Conservation (phyloP, 2,797 vertebrate genomes). For the Aulostomus chinensis region DNA sequence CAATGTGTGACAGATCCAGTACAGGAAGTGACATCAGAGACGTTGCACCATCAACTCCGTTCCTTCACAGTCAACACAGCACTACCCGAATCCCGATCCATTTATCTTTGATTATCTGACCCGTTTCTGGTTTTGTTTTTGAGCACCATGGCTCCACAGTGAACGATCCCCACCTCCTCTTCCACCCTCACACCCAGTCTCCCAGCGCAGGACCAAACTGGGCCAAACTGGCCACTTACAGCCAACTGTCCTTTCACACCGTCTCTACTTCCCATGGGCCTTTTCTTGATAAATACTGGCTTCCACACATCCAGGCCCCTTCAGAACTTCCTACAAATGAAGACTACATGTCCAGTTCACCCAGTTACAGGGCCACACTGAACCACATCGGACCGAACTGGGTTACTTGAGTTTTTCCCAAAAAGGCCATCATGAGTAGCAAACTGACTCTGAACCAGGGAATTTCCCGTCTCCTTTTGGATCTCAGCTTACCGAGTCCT, state of each 20-base stretch:
- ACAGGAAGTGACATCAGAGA: slow-evolving; percentile 57
- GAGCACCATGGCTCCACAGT: slow-evolving; percentile 71
- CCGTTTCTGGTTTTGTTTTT: slow-evolving; percentile 62
- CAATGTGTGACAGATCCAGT: no score
- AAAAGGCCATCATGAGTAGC: not conserved
- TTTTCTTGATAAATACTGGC: no score
- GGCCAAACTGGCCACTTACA: slow-evolving; percentile 17
- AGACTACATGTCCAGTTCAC: no score
- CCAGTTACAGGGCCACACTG: not conserved
- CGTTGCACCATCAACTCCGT: slow-evolving; percentile 7
- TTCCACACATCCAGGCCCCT: no score
- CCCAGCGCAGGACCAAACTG: slow-evolving; percentile 5
- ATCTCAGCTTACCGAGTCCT: not conserved
- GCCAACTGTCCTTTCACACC: no score
- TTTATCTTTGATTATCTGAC: slow-evolving; percentile 67
- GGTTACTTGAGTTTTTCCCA: no score
- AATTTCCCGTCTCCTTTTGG: not conserved
- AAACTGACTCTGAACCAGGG: no score
- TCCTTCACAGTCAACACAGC: slow-evolving; percentile 25
- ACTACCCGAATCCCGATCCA: slow-evolving; percentile 67
- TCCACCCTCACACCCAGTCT: not conserved
- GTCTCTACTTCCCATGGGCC: no score
- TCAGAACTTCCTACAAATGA: no score
- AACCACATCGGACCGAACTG: not conserved
- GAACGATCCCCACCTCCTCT: slow-evolving; percentile 29